Percentiles rank a stretch among this genome's conserved stretches.
Conservation (phyloP, 37 sponge, comb jelly and placozoan genomes). For the Halisarca cf. caerulea region DNA sequence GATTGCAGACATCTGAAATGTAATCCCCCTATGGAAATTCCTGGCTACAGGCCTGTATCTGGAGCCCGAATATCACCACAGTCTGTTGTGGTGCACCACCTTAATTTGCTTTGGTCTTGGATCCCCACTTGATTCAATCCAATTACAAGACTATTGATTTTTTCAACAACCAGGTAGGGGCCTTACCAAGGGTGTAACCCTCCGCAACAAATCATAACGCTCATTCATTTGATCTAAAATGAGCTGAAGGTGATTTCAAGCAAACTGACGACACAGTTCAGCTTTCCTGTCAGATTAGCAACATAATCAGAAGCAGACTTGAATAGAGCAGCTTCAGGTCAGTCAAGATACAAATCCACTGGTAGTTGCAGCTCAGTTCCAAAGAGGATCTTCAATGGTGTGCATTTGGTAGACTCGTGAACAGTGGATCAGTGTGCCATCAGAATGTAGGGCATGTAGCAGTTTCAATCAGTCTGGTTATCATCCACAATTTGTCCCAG, state of each 20-base stretch:
- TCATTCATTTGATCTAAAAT: not conserved
- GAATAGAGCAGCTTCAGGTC: conserved; percentile 16
- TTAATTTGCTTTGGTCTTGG: conserved; percentile 26
- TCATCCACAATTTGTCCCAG: conserved; percentile 2
- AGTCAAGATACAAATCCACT: conserved; percentile 14
- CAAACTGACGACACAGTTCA: not conserved
- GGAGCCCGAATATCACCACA: not conserved
- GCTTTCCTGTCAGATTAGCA: not conserved
- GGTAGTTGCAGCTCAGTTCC: conserved; percentile 29
- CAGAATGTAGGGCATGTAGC: conserved; percentile 11
- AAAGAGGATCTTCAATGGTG: conserved; percentile 17
- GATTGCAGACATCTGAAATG: too few species aligned
- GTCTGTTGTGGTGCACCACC: conserved; percentile 12
- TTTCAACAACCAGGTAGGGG: conserved; percentile 16
- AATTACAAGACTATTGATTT: conserved; percentile 19
- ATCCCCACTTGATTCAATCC: conserved; percentile 14
- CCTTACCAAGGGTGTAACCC: conserved; percentile 17
- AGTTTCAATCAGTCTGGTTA: conserved; percentile 33
- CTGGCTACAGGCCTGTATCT: too few species aligned
- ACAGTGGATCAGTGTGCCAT: conserved; percentile 26
- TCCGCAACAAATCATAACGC: not conserved
- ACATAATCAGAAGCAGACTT: not conserved
- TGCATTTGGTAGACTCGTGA: conserved; percentile 19
- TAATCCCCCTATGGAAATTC: too few species aligned
- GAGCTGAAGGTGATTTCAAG: not conserved